phyloP scores from a whole-genome alignment of 2,113 vertebrate species.

The human (Homo sapiens) region GRCh38 chr15:56988501-56989000 shows the following conservation, averaged over 20 bases:
- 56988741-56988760: background rate
- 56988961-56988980: background rate
- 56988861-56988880: background rate
- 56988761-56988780: background rate
- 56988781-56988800: constrained; percentile 21
- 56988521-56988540: background rate
- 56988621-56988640: background rate
- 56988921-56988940: constrained; percentile 6
- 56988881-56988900: background rate
- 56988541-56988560: background rate
- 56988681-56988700: constrained; percentile 17
- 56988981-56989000: background rate
- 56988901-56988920: background rate
- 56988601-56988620: background rate
- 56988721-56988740: constrained; percentile 25
- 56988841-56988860: constrained; percentile 27
- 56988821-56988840: background rate
- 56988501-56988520: constrained; percentile 22
- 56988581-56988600: background rate
- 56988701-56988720: constrained; percentile 31
- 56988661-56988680: background rate
- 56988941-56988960: constrained; percentile 13
- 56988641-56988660: constrained; percentile 39
- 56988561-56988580: constrained; percentile 11
- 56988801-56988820: background rate